A percentile compares a stretch with the other conserved stretches of the same genome.
Conservation (phyloP, 2,113 vertebrate species). For the Ramphastos sulfuratus region DNA sequence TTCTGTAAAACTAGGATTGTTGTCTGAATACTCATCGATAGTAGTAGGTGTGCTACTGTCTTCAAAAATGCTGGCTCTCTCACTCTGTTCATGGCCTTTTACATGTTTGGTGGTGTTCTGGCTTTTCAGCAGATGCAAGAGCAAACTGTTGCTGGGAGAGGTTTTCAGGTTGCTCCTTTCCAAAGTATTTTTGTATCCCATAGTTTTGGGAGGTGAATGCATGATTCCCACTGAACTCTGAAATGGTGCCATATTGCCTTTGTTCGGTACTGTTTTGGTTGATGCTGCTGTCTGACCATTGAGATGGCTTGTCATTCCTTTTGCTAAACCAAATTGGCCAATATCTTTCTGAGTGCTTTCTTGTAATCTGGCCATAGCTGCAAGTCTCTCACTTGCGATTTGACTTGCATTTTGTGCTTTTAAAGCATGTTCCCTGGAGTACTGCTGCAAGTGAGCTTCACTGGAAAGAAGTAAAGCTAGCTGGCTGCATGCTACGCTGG, state of each 20-base stretch:
- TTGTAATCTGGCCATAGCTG: constrained; percentile 90
- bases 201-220: constrained; percentile 74
- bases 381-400: constrained; percentile 92
- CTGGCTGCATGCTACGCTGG: constrained; percentile 96
- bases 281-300: constrained; percentile 83
- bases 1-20: constrained; percentile 90
- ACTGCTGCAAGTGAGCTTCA: constrained; percentile 97
- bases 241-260: constrained; percentile 78
- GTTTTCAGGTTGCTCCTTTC: constrained; percentile 85
- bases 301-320: constrained; percentile 83
- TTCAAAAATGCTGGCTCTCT: constrained; percentile 78
- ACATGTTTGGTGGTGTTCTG: constrained; percentile 87
- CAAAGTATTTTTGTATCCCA: constrained; percentile 82
- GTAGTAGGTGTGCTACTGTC: constrained; percentile 89
- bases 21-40: constrained; percentile 89
- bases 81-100: constrained; percentile 83
- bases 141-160: constrained; percentile 90
- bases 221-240: constrained; percentile 71
- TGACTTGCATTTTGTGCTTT: constrained; percentile 92
- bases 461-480: constrained; percentile 95
- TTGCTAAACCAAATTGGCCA: constrained; percentile 74
- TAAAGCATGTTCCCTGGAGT: constrained; percentile 94
- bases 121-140: constrained; percentile 94
- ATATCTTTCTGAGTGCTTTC: constrained; percentile 85
- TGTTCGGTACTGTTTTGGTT: constrained; percentile 74